Base-by-base conservation (phyloP, 2,113 vertebrate genomes). In the Hyaena hyaena region DNA sequence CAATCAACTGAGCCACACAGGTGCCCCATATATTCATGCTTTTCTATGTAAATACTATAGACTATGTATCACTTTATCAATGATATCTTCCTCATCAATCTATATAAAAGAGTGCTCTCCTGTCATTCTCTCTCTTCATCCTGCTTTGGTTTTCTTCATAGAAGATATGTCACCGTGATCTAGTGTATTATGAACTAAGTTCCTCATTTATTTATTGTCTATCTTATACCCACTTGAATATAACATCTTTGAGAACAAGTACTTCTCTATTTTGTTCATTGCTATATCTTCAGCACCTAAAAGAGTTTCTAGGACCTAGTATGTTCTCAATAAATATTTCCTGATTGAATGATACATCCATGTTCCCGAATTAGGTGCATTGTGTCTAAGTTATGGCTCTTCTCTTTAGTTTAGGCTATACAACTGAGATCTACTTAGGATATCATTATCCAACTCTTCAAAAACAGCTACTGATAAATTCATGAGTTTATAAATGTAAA, bases 401-500 rank as follows among this genome's bases (percentile, higher is more conserved):
- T 87, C 26, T 63, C 58, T 66, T 48, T 16, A n/a, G 58, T 88
- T 85, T 81, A 24, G 31, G 7, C 19, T 33, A 48, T 48, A 21
- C 84, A 35, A 76, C 69, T 35, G 69, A 85, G 45, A 71, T 21
- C 58, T 61, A 50, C 19, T 61, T 92, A 14, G 31, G 11, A 65
- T 73, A 50, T 14, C 14, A 53, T 80, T 88, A 79, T 53, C 39
- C 39, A 65, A 90, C n/a, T 3, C 12, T 45, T 11, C 58, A 1
- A 89, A 80, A 94, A 83, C 23, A 69, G 3, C 24, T 88, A 88
- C 26, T 77, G 23, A 11, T 95, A 58, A 86, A 92, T 84, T 88
- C 33, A 77, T 65, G 39, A 91, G 58, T 81, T 87, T 90, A 58
- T 43, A 93, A 68, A 4, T 68, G 63, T 15, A 92, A 90, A 73